Evolutionary conservation across 2,113 vertebrate genomes (phyloP), one percentile per base, ranked within the genome.

Genomic region (Sardina pilchardus): DNA sequence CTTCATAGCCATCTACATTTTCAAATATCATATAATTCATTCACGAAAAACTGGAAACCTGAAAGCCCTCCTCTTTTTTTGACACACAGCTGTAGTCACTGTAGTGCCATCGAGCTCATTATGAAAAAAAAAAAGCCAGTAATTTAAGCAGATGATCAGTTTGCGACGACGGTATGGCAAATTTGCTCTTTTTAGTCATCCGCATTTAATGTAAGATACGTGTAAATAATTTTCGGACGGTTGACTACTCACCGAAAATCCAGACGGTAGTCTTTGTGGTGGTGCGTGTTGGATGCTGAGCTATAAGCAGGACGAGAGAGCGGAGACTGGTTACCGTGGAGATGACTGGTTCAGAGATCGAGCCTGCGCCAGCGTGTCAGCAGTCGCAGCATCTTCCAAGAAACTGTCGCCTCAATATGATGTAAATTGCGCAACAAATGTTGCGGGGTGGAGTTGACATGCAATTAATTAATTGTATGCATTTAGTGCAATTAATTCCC

Each of bases 251-350:
- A 81, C 36, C 50, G 81, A n/a, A 48, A 78, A 43, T 80, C 59
- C 39, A 44, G 56, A 0, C n/a, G 45, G 8, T 67, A 50, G 34
- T 45, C 44, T 81, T 21, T 45, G 83, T 19, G 12, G 56, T 30
- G 47, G 4, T 87, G 63, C 71, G 30, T 63, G 0, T 16, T 50
- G 44, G 44, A 43, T 34, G 44, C 48, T 85, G 19, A 17, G 43
- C 24, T n/a, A 48, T 34, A 59, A 83, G 78, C 36, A 36, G n/a
- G 24, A 39, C 24, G 45, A 50, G 84, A 84, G 85, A 86, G 80
- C 53, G 80, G 82, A 71, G 86, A 83, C n/a, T 85, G 86, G 88
- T 89, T 89, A 85, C 87, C 88, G 63, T 86, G 89, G 88, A 86
- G 26, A 88, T 78, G 87, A 80, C 82, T 81, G 82, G 82, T 81